phyloP scores from a whole-genome alignment of 2,888 invertebrate genomes.

The Drosophila infuscata region DNA sequence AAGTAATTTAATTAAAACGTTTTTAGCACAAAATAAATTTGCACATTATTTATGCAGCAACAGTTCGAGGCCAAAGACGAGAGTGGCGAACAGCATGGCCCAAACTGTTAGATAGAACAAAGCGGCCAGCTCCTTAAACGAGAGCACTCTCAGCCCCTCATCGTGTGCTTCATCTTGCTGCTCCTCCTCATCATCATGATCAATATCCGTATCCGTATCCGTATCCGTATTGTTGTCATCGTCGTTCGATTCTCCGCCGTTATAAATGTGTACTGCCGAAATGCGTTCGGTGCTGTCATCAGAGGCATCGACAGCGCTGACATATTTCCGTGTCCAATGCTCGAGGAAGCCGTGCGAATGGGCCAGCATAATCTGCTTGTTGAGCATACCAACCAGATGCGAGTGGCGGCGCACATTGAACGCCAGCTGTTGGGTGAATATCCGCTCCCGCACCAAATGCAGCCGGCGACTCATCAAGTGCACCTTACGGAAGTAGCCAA shows the following conservation, averaged over 20 bases:
- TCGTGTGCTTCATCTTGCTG: constrained; percentile 6
- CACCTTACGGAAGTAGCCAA: constrained; percentile 70
- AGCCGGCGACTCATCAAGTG: constrained; percentile 57
- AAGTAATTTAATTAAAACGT: constrained; percentile 74
- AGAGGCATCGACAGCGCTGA: constrained; percentile 62
- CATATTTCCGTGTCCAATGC: constrained; percentile 65
- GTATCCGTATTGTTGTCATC: background rate
- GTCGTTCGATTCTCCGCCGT: background rate
- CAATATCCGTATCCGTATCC: background rate
- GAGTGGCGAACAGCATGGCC: constrained; percentile 51
- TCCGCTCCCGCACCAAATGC: constrained; percentile 72
- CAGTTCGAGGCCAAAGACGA: constrained; percentile 59
- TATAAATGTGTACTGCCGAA: constrained; percentile 23
- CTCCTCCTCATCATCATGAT: background rate
- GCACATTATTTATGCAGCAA: constrained; percentile 49
- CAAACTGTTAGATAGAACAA: constrained; percentile 72
- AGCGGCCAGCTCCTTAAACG: constrained; percentile 67
- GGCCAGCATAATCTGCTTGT: constrained; percentile 62
- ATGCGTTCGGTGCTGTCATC: constrained; percentile 57
- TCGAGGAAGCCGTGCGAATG: constrained; percentile 67
- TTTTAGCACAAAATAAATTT: constrained; percentile 51
- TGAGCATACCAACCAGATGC: constrained; percentile 63
- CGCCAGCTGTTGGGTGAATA: constrained; percentile 74
- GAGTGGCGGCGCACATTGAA: constrained; percentile 74
- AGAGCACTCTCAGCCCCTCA: constrained; percentile 46